phyloP scores from a whole-genome alignment of 2,113 vertebrate species.

The Crotalus horridus region DNA sequence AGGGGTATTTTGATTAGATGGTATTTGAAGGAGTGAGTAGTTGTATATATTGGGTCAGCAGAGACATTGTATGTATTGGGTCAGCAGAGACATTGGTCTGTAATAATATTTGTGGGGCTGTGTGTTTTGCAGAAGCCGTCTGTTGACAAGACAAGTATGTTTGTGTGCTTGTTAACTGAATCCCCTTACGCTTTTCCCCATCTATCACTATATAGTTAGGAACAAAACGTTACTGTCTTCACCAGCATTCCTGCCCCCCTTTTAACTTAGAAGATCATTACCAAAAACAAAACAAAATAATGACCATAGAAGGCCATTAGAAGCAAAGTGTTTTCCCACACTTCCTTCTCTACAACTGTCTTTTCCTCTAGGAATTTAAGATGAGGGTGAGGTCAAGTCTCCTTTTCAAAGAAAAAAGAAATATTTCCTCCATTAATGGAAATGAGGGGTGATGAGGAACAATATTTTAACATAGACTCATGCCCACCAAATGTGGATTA shows the following conservation, averaged over 20 bases:
- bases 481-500: not conserved
- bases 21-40: not conserved
- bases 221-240: not conserved
- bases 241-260: not conserved
- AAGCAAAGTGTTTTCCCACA: not conserved
- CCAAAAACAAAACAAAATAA: conserved; percentile 11
- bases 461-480: not conserved
- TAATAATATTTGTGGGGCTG: not conserved
- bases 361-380: not conserved
- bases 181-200: not conserved
- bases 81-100: not conserved
- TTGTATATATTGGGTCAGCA: not conserved
- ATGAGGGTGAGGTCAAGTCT: not conserved
- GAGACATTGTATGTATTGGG: not conserved
- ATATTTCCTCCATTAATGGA: not conserved
- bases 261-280: not conserved
- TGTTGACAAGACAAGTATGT: not conserved
- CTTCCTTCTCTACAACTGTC: not conserved
- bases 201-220: not conserved
- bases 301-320: not conserved
- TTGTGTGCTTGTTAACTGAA: not conserved
- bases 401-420: not conserved
- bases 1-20: not conserved
- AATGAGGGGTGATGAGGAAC: not conserved
- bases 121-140: not conserved